These are phyloP conservation scores for Aspidiotus rigidus DNA, from an alignment of 2,888 invertebrate genomes.

Conservation along the genomic window DNA sequence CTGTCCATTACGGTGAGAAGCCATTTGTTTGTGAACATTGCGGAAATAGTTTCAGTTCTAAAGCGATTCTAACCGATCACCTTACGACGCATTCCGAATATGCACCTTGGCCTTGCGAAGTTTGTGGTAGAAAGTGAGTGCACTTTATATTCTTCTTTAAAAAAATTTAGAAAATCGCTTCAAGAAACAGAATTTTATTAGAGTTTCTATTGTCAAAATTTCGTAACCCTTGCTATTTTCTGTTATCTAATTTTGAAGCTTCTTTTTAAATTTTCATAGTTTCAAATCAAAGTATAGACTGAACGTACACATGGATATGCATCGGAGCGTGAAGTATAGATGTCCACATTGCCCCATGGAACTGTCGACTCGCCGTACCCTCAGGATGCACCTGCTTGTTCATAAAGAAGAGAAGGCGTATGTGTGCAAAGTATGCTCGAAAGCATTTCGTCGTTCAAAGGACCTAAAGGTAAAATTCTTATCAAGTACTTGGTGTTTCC, in stretches of 20 bases:
- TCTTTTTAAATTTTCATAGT: conserved; percentile 39
- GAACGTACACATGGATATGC: conserved; percentile 51
- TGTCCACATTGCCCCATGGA: conserved; percentile 49
- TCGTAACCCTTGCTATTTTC: too few species aligned
- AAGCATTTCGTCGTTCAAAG: conserved; percentile 45
- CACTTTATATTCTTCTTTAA: too few species aligned
- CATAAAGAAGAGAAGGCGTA: conserved; percentile 50
- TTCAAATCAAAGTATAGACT: conserved; percentile 51
- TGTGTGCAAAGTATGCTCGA: conserved; percentile 50
- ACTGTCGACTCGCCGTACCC: conserved; percentile 49
- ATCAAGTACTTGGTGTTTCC: not conserved
- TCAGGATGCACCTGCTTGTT: conserved; percentile 49
- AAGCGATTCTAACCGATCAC: conserved; percentile 51
- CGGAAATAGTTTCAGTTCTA: conserved; percentile 52
- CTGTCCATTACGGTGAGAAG: conserved; percentile 51
- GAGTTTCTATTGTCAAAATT: too few species aligned
- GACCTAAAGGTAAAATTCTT: conserved; percentile 37
- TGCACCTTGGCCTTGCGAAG: conserved; percentile 48
- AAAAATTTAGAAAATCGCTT: too few species aligned
- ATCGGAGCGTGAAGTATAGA: conserved; percentile 49
- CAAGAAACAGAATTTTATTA: too few species aligned
- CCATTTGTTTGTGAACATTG: conserved; percentile 52
- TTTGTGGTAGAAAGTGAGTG: conserved; percentile 48
- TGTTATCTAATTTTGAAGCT: too few species aligned
- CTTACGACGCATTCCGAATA: conserved; percentile 52